Base-by-base conservation (phyloP, 2,888 invertebrate species). In the Lysandra bellargus region DNA sequence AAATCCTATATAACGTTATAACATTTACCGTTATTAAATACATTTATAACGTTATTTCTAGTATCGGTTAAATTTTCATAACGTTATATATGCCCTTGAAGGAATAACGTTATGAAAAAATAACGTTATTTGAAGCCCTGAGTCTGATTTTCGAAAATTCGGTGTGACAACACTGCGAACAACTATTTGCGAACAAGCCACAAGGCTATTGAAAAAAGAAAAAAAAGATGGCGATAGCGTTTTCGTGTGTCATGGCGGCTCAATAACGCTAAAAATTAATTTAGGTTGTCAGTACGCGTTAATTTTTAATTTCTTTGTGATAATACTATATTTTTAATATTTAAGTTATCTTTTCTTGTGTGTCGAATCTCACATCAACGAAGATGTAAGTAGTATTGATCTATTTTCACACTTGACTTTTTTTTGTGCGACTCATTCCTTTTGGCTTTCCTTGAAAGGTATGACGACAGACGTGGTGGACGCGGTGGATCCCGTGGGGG, bases 381-480 rank as follows among this genome's bases (percentile, higher is more conserved):
- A 61, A 64, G 61, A 79, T 79, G 79, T 79, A 75, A 76, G 79
- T 76, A 75, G 7, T 44, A 33, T 61, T 14, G 30, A 37, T 33
- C 23, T 57, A 53, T 76, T 76, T 57, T 76, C 57, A 57, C 33
- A 30, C 7, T 57, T 76, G 33, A 37, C 30, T 61, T 61, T 12
- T n/a, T 61, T 57, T 23, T 80, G 81, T 79, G 57, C 73, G 3
- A 4, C 53, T 79, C 72, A 53, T 80, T 79, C 77, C 79, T 78
- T 33, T 75, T 74, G 82, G 82, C 79, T 78, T 81, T 81, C 74
- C 73, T 37, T 60, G 74, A 82, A 83, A 95, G 95, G 95, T 95
- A 94, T 84, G 95, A 95, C 85, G 95, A 95, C 85, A 94, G 95
- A 84, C 95, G 95, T 81, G 95, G 95, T 69, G 92, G 94, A 23